Base-by-base conservation (phyloP, 1,140 invertebrate genomes). In the Trypoxylus dichotomus region DNA sequence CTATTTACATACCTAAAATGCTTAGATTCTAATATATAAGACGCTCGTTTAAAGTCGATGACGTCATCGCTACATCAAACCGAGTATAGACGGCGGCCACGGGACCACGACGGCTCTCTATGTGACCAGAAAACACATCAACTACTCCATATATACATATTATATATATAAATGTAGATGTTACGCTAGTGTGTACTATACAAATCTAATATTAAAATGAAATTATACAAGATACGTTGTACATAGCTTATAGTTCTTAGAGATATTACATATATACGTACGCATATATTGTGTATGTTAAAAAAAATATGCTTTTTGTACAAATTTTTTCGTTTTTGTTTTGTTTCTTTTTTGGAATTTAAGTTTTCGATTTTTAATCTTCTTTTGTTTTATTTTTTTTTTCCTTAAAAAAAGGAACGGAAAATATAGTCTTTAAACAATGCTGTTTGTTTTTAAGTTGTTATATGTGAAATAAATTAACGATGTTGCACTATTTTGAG, bases 91-190 rank as follows among this genome's bases (percentile, higher is more conserved):
- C 19, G 60, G 19, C 60, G 60, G 21, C 60, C 7, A 63, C 60
- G 60, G 60, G 60, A 63, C 60, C 60, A 63, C 60, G 60, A 63
- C 60, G 60, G 60, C 60, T 19, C 60, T 63, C 60, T 63, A 63
- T n/a, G 21, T 24, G 60, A 63, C 60, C 60, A 63, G 60, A 27
- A 63, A 24, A 27, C 60, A 63, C 60, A 63, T 63, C 60, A 63
- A 24, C 21, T 63, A 19, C 19, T 63, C 3, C 24, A 63, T 63
- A 63, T 6, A 58, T 58, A 58, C 2, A 19, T 58, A 58, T 58
- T 58, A 58, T 58, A 21, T 58, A 37, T 24, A 63, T 63, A 25
- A 63, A 19, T 63, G 5, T 63, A 63, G 19, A 24, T 63, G 13
- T 63, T 63, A 63, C 19, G 5, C 32, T 37, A 37, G 32, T 63